Evolutionary conservation across 2,113 vertebrate genomes (phyloP), one percentile per base, ranked within the genome.

Genomic region (Macquaria ambigua): DNA sequence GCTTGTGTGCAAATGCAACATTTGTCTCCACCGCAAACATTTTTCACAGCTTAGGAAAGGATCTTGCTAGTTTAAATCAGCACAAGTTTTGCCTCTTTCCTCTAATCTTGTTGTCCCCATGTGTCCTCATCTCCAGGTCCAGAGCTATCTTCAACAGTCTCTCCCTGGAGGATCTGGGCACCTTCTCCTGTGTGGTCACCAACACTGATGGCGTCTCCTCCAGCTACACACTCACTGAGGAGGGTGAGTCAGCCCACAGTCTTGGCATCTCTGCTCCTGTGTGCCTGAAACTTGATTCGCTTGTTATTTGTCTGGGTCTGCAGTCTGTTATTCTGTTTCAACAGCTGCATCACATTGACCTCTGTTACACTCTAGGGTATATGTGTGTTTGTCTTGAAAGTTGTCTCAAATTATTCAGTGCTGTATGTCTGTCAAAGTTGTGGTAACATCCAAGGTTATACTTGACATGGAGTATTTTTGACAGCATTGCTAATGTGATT

Each of bases 141-240:
- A 98, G 98, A 96, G 92, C 97, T 61, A 93, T 96, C 90, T 99
- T 99, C 92, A 99, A 98, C 93, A 94, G 95, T 81, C 98, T 97
- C 0, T 97, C 97, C 69, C 90, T 95, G 85, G 97, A 99, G 34
- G 98, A 99, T 90, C 90, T 99, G 94, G 98, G 97, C 86, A 95
- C 95, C 92, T 99, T 98, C 89, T 99, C 97, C 41, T 99, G 98
- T 53, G 81, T 96, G 79, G 96, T 98, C 84, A 98, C 98, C 48
- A 97, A 98, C 86, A 98, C 97, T 25, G 97, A 98, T 25, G 98
- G 98, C 73, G 92, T 97, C 86, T 98, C 98, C 18, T 96, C 98
- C 79, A 99, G 98, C 94, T 97, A 98, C 94, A 94, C 96, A 1
- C 96, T 99, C 74, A 97, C 98, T 21, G 98, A 99, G 84, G 97